Percentiles rank a stretch among this genome's conserved stretches.
Evolutionary conservation across 2,797 vertebrate species (phyloP).

Genomic region (Tolypeutes matacus): DNA sequence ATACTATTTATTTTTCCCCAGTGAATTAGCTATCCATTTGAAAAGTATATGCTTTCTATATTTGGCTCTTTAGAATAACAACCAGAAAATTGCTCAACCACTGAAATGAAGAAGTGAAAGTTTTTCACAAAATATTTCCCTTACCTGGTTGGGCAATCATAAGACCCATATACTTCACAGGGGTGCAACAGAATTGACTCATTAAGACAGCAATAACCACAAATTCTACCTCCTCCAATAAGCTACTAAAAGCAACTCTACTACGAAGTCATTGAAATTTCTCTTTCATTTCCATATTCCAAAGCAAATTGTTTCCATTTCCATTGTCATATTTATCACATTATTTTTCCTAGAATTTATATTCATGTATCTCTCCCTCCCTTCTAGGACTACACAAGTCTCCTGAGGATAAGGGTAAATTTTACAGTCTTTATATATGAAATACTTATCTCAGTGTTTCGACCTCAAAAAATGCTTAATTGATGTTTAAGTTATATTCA

Average conservation of each 20-base stretch:
- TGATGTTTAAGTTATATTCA: neutral
- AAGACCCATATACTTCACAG: neutral
- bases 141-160: neutral
- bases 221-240: neutral
- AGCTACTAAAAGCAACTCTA: neutral
- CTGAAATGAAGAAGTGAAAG: neutral
- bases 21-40: neutral
- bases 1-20: neutral
- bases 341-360: neutral
- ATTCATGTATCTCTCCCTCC: neutral
- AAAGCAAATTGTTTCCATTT: conserved; percentile 11
- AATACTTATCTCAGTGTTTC: neutral
- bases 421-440: neutral
- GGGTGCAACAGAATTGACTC: neutral
- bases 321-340: neutral
- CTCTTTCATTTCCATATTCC: neutral
- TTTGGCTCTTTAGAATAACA: neutral
- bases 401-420: neutral
- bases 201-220: neutral
- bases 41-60: neutral
- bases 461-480: neutral
- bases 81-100: neutral
- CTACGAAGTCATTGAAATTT: neutral
- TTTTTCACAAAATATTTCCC: neutral
- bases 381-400: neutral